phyloP scores from a whole-genome alignment of 2,797 vertebrate genomes.

The Pelodytes ibericus region DNA sequence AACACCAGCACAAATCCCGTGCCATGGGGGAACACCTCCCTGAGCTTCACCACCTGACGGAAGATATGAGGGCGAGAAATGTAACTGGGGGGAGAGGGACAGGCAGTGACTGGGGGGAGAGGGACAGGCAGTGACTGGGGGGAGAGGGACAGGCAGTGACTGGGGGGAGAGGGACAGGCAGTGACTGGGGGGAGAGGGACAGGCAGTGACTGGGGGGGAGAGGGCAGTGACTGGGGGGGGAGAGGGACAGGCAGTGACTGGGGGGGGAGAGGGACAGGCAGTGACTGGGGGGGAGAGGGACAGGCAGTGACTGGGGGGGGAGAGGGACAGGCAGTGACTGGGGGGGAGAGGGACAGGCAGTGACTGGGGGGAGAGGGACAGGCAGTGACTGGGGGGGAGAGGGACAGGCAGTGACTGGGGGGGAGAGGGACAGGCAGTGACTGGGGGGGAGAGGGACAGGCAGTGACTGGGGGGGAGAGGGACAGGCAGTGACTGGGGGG shows the following conservation, averaged over 20 bases:
- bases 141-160: not conserved
- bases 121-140: not conserved
- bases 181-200: not conserved
- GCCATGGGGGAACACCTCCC: conserved; percentile 86
- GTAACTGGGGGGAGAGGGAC: not conserved
- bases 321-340: too few species aligned
- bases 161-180: too few species aligned
- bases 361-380: too few species aligned
- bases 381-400: too few species aligned
- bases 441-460: not conserved
- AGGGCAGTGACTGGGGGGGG: too few species aligned
- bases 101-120: not conserved
- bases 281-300: not conserved
- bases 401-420: too few species aligned
- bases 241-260: too few species aligned
- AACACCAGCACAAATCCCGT: conserved; percentile 89
- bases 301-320: not conserved
- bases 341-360: not conserved
- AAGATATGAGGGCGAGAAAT: not conserved
- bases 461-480: too few species aligned
- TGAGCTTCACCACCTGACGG: conserved; percentile 84
- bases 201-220: too few species aligned
- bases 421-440: not conserved
- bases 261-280: too few species aligned
- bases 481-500: not conserved